Conservation (phyloP, 2,113 vertebrate genomes). For the Toxotes jaculatrix region DNA sequence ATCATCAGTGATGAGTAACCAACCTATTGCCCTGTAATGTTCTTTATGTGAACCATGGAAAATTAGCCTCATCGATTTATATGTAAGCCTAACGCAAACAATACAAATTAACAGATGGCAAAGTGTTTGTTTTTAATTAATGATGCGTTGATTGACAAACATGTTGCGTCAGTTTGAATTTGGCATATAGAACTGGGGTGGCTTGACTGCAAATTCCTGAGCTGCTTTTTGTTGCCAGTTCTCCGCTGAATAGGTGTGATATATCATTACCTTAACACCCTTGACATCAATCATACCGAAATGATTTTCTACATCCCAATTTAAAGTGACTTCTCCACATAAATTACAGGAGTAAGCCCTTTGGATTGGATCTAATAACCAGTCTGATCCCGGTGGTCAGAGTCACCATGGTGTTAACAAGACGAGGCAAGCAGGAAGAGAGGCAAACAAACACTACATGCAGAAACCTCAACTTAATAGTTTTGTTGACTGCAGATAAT, state of each 20-base stretch:
- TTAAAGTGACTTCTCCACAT: conserved; percentile 6
- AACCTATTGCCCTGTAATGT: too few species aligned
- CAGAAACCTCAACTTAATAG: conserved; percentile 33
- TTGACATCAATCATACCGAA: background rate
- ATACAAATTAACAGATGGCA: too few species aligned
- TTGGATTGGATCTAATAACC: background rate
- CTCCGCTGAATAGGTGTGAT: background rate
- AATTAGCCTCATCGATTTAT: too few species aligned
- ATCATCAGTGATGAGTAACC: too few species aligned
- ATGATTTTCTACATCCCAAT: background rate
- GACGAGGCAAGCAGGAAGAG: conserved; percentile 32
- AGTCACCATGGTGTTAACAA: conserved; percentile 32
- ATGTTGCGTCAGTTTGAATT: too few species aligned
- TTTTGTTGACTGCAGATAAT: conserved; percentile 41
- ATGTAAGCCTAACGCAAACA: too few species aligned
- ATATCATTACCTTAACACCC: background rate
- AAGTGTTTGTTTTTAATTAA: too few species aligned
- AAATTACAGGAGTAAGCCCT: conserved; percentile 24
- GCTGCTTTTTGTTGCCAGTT: background rate
- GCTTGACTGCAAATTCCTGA: too few species aligned
- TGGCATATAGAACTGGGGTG: too few species aligned
- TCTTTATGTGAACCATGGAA: too few species aligned
- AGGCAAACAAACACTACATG: background rate
- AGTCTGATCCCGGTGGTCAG: background rate
- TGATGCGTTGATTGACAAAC: too few species aligned